A percentile compares a stretch with the other conserved stretches of the same genome.
phyloP scores from a whole-genome alignment of 2,113 vertebrate species.

The Andinoacara biseriatus region DNA sequence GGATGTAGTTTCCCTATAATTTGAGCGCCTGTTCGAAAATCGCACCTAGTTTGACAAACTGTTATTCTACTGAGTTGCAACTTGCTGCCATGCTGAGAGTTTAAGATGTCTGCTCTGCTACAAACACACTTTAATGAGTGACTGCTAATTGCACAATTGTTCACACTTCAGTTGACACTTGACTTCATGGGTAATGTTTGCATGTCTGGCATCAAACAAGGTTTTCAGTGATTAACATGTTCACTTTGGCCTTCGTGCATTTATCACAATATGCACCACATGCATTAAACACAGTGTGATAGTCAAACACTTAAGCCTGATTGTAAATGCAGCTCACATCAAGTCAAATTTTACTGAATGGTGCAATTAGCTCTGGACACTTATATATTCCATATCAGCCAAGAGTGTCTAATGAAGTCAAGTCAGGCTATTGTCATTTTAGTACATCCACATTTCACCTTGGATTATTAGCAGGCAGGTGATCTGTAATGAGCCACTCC shows the following conservation, averaged over 20 bases:
- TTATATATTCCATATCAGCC: constrained; percentile 36
- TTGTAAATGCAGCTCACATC: background rate
- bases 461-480: background rate
- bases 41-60: background rate
- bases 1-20: background rate
- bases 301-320: background rate
- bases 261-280: background rate
- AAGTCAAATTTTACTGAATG: background rate
- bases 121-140: background rate
- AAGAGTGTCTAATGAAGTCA: constrained; percentile 12
- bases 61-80: background rate
- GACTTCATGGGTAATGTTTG: constrained; percentile 22
- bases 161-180: constrained; percentile 29
- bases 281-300: background rate
- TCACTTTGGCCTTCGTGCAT: background rate
- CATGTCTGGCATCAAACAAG: constrained; percentile 7
- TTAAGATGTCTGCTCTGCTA: constrained; percentile 17
- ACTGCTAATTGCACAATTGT: constrained; percentile 24
- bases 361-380: constrained; percentile 49
- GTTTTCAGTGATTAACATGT: constrained; percentile 22
- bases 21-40: background rate
- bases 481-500: background rate
- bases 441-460: background rate
- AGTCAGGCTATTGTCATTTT: constrained; percentile 6
- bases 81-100: background rate